Conservation (phyloP, 2,888 invertebrate genomes). For the Salpingus planirostris region DNA sequence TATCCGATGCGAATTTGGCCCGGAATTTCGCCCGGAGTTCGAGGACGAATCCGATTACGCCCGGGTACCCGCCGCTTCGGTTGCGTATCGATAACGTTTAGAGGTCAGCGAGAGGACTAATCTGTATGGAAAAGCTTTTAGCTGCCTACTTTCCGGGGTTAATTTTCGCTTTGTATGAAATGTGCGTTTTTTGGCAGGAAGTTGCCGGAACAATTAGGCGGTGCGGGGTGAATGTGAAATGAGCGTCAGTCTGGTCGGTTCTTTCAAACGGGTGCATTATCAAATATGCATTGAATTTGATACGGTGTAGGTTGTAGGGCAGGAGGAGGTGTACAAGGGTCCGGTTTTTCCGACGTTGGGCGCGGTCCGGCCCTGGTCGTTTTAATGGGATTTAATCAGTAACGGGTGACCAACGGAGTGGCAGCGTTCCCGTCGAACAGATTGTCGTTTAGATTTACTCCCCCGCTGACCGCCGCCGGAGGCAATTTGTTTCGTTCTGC, state of each 20-base stretch:
- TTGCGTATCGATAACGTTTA: conserved; percentile 13
- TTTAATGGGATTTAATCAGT: conserved; percentile 18
- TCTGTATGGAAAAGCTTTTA: conserved; percentile 14
- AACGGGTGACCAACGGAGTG: conserved; percentile 11
- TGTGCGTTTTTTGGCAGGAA: conserved; percentile 13
- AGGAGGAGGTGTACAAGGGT: no score
- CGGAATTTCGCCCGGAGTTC: no score
- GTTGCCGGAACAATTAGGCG: conserved; percentile 13
- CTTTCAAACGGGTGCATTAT: conserved; percentile 8
- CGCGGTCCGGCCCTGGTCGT: no score
- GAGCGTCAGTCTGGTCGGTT: conserved; percentile 7
- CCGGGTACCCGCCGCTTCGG: no score
- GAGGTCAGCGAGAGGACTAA: conserved; percentile 8
- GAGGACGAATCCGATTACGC: conserved; percentile 12
- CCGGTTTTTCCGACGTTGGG: no score
- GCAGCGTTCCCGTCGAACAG: conserved; percentile 12
- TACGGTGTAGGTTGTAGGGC: not conserved
- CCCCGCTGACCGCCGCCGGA: conserved; percentile 17
- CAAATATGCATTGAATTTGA: conserved; percentile 8
- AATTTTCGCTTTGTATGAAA: conserved; percentile 13
- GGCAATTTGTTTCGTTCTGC: conserved; percentile 24
- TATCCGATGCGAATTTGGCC: no score
- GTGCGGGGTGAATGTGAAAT: conserved; percentile 11
- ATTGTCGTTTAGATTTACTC: conserved; percentile 22
- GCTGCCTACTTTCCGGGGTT: conserved; percentile 12